Percentiles rank a stretch among this genome's conserved stretches.
phyloP scores from a whole-genome alignment of 2,797 vertebrate genomes.

The Cyclura pinguis region DNA sequence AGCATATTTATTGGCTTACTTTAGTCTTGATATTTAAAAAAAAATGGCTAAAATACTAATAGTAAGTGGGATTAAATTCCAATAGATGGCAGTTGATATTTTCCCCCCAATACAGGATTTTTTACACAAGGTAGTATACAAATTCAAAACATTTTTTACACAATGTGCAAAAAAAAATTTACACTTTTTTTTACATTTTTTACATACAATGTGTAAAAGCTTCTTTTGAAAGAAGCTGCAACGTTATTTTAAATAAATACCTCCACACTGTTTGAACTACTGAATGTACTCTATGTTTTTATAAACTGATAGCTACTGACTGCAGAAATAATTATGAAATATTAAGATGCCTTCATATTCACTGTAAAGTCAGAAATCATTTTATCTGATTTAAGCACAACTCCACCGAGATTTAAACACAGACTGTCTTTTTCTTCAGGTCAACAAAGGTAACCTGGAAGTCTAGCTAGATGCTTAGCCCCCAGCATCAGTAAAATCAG shows the following conservation, averaged over 20 bases:
- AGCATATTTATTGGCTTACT: slow-evolving; percentile 42
- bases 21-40: slow-evolving; percentile 30
- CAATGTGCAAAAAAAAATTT: not conserved
- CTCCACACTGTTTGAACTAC: not conserved
- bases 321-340: slow-evolving; percentile 28
- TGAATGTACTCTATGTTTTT: slow-evolving; percentile 1
- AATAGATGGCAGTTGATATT: not conserved
- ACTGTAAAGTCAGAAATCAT: slow-evolving; percentile 12
- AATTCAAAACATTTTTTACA: not conserved
- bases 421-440: not conserved
- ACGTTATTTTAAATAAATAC: not conserved
- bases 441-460: not conserved
- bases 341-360: not conserved
- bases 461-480: not conserved
- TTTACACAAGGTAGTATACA: not conserved
- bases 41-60: not conserved
- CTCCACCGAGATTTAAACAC: not conserved
- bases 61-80: not conserved
- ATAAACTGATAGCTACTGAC: not conserved
- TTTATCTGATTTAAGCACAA: slow-evolving; percentile 14
- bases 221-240: slow-evolving; percentile 30
- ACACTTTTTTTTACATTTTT: not conserved
- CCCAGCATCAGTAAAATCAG: not conserved
- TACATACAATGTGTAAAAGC: too few relatives aligned
- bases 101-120: not conserved